These are phyloP conservation scores for Clivina fossor DNA, from an alignment of 2,888 invertebrate genomes.

Conservation along the genomic window DNA sequence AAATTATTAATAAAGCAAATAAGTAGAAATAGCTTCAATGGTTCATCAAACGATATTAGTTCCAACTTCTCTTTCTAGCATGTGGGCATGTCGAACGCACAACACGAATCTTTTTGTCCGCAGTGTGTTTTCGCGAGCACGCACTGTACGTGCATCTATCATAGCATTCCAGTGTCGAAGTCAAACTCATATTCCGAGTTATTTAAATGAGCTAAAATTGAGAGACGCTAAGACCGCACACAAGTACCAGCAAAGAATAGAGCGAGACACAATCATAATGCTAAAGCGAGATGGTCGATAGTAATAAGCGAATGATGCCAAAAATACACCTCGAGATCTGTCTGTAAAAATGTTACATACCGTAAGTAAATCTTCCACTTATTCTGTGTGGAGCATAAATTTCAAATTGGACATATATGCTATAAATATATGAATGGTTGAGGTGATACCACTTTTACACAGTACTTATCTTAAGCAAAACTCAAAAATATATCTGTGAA, in stretches of 20 bases:
- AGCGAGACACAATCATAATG: constrained; percentile 3
- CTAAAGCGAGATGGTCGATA: neutral
- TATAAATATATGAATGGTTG: constrained; percentile 19
- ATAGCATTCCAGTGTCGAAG: constrained; percentile 9
- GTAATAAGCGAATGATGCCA: constrained; percentile 34
- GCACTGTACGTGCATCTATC: constrained; percentile 1
- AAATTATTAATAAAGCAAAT: too few relatives aligned
- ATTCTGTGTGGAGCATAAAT: constrained; percentile 30
- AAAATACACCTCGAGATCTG: constrained; percentile 32
- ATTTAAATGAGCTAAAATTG: constrained; percentile 28
- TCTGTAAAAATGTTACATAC: constrained; percentile 33
- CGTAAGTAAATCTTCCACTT: constrained; percentile 31
- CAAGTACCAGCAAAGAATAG: constrained; percentile 24
- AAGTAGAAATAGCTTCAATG: too few relatives aligned
- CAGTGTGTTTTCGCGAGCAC: constrained; percentile 15
- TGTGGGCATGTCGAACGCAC: too few relatives aligned
- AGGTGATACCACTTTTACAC: too few relatives aligned
- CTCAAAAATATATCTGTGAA: too few relatives aligned
- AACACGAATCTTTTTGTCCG: too few relatives aligned
- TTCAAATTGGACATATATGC: constrained; percentile 33
- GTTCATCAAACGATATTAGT: too few relatives aligned
- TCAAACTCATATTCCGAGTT: constrained; percentile 21
- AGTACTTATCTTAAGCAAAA: too few relatives aligned
- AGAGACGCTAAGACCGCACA: constrained; percentile 30
- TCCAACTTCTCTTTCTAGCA: too few relatives aligned